Conservation (phyloP, 2,888 invertebrate genomes). For the Agonum fuliginosum region DNA sequence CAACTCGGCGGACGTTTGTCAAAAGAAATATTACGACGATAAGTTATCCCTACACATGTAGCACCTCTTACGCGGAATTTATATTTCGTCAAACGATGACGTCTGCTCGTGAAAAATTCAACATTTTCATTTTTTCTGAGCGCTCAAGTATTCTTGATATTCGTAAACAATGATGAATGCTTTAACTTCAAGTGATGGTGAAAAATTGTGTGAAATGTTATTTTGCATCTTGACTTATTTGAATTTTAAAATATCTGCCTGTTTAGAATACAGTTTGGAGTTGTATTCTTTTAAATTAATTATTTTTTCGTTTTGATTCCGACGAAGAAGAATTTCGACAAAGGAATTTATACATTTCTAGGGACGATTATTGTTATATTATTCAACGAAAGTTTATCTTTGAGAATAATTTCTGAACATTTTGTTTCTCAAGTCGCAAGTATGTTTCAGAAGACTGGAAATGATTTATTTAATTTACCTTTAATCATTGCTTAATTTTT, state of each 20-base stretch:
- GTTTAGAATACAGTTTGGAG: not conserved
- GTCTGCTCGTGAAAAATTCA: not conserved
- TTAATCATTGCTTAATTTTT: too few species aligned
- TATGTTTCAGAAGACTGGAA: too few species aligned
- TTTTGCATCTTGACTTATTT: not conserved
- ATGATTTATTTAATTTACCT: too few species aligned
- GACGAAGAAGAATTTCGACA: too few species aligned
- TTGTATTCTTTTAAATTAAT: not conserved
- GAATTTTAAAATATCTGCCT: not conserved
- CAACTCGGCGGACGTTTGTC: constrained; percentile 1
- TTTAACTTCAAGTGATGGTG: not conserved
- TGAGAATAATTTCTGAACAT: too few species aligned
- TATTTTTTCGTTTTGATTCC: not conserved
- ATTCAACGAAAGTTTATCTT: too few species aligned
- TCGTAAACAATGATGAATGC: not conserved
- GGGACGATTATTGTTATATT: too few species aligned
- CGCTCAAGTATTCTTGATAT: not conserved
- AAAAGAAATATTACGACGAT: constrained; percentile 31
- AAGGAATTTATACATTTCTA: too few species aligned
- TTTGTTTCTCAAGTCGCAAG: too few species aligned
- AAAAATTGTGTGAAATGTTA: not conserved
- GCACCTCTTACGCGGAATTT: not conserved
- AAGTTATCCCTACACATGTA: not conserved
- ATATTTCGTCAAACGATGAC: not conserved
- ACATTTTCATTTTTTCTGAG: not conserved